Evolutionary conservation across 2,797 vertebrate genomes (phyloP).

Genomic region (Chelmon rostratus): DNA sequence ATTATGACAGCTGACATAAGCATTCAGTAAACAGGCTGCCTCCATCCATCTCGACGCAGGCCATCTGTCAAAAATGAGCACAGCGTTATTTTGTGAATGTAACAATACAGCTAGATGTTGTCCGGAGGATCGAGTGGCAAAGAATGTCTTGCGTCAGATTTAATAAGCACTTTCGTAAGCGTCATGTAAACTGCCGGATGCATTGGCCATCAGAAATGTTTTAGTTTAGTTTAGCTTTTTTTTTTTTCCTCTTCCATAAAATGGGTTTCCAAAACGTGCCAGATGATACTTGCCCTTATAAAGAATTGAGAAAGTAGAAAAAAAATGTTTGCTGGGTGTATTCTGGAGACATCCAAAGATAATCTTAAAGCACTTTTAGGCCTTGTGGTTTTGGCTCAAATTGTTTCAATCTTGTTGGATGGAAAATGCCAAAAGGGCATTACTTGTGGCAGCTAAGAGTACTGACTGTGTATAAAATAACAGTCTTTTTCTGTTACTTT

Average conservation of each 20-base stretch:
- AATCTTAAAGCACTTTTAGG: constrained; percentile 95
- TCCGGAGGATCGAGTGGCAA: constrained; percentile 67
- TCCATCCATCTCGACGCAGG: constrained; percentile 65
- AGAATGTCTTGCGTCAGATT: constrained; percentile 83
- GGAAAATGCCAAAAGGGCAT: constrained; percentile 82
- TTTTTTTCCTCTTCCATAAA: constrained; percentile 72
- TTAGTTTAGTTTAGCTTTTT: constrained; percentile 49
- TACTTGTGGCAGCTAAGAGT: constrained; percentile 85
- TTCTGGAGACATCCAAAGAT: constrained; percentile 89
- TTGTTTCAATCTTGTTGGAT: constrained; percentile 79
- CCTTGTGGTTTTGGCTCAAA: constrained; percentile 84
- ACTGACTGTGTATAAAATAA: constrained; percentile 71
- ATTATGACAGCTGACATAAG: constrained; percentile 79
- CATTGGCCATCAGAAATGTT: constrained; percentile 71
- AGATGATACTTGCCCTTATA: constrained; percentile 80
- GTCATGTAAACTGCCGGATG: constrained; percentile 80
- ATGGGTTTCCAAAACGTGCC: constrained; percentile 82
- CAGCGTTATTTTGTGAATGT: constrained; percentile 83
- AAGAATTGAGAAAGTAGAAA: constrained; percentile 66
- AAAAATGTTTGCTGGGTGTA: constrained; percentile 80
- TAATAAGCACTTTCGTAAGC: constrained; percentile 84
- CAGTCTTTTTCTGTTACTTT: constrained; percentile 66
- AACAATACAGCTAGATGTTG: constrained; percentile 71
- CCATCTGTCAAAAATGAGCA: constrained; percentile 73
- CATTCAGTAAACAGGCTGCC: constrained; percentile 68